Base-by-base conservation (phyloP, 2,888 invertebrate species). In the Hipparchia sbordonii region DNA sequence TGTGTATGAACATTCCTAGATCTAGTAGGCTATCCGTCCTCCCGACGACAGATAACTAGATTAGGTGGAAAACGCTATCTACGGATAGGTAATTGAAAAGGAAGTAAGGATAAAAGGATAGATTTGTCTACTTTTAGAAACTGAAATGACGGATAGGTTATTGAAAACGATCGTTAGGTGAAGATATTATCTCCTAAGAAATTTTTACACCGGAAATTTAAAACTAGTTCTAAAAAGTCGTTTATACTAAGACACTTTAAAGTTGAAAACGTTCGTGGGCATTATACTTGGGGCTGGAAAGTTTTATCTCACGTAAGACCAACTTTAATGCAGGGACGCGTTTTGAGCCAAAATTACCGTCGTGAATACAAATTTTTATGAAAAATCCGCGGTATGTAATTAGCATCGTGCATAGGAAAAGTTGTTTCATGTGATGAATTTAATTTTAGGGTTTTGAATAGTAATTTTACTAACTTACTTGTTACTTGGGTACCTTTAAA, bases 231-330 rank as follows among this genome's bases (percentile, higher is more conserved):
- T 57, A 59, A 67, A 56, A 63, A 70, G 70, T 65, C 70, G 63
- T 70, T 65, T 57, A 63, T 57, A 70, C 48, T 63, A 48, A 48
- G 46, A 10, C 46, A 54, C 46, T 67, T 60, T 68, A 61, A 70
- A 74, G 65, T 71, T 71, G 52, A 48, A 51, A 69, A 69, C 60
- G 71, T 74, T 70, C 67, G 13, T 57, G n/a, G 69, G 39, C 9
- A 69, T 71, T 57, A 60, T 74, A 71, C 65, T 72, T 69, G 2
- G 70, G 70, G 60, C 51, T 51, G 6, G 66, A 46, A 74, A 74
- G 54, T 74, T 72, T 74, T 71, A 74, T 71, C 74, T 70, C 68
- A 74, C 74, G 66, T 74, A 69, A 72, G 74, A 59, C 48, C 12
- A 72, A 74, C 68, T 74, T 74, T 66, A 69, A 74, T 74, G 74